These are phyloP conservation scores for Phenganax stokvisi DNA, from an alignment of 92 coral and sea anemone genomes.

Conservation along the genomic window DNA sequence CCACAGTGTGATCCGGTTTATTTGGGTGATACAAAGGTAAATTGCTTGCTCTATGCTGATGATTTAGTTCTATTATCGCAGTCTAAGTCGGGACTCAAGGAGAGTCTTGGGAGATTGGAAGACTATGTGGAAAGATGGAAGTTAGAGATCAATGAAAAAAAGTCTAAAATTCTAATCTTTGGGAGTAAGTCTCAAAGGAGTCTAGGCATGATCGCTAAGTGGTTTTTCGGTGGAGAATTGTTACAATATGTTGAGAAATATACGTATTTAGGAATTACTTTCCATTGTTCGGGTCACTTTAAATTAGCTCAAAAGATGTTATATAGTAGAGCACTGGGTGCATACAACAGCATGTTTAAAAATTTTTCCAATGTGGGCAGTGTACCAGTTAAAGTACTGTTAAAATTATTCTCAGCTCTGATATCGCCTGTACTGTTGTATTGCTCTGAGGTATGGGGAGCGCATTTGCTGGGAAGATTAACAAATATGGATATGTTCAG, in stretches of 20 bases:
- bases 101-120: slow-evolving; percentile 4
- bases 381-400: slow-evolving; percentile 31
- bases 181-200: neutral
- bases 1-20: neutral
- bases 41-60: neutral
- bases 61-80: neutral
- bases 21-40: slow-evolving; percentile 2
- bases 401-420: slow-evolving; percentile 10
- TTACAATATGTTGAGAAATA: slow-evolving; percentile 32
- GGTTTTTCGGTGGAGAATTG: slow-evolving; percentile 16
- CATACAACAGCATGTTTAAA: slow-evolving; percentile 24
- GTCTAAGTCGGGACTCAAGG: neutral
- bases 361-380: slow-evolving; percentile 11
- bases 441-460: slow-evolving; percentile 33
- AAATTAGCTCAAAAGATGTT: slow-evolving; percentile 16
- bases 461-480: slow-evolving; percentile 8
- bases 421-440: slow-evolving; percentile 19
- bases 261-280: slow-evolving; percentile 23
- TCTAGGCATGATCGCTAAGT: neutral
- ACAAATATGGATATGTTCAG: slow-evolving; percentile 15
- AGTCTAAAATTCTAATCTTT: neutral
- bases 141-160: slow-evolving; percentile 17
- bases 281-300: slow-evolving; percentile 15
- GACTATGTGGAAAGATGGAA: neutral
- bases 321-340: slow-evolving; percentile 27